phyloP scores from a whole-genome alignment of 2,888 invertebrate genomes.

The Trichogramma dendrolimi region DNA sequence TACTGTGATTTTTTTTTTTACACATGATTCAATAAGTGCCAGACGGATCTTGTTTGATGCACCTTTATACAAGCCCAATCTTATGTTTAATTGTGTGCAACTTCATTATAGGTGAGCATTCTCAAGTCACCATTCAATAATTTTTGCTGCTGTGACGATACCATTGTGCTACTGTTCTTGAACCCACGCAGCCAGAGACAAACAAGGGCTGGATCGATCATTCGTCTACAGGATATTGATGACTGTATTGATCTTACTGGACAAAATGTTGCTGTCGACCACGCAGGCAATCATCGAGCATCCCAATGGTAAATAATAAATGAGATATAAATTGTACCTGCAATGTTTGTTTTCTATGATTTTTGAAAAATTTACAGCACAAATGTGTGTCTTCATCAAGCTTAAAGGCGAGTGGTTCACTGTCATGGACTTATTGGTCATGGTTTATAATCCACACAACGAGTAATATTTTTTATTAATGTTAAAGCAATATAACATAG shows the following conservation, averaged over 20 bases:
- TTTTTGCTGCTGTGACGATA: constrained; percentile 45
- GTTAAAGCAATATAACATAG: constrained; percentile 1
- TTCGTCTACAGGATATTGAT: constrained; percentile 59
- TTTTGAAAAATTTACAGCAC: constrained; percentile 59
- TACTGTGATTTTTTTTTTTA: too few species aligned
- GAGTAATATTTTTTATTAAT: constrained; percentile 62
- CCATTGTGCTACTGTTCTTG: too few species aligned
- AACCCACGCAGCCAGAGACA: constrained; percentile 40
- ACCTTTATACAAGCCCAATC: too few species aligned
- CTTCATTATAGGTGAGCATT: too few species aligned
- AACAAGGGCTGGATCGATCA: constrained; percentile 40
- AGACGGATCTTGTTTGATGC: too few species aligned
- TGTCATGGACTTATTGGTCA: constrained; percentile 83
- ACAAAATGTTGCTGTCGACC: constrained; percentile 60
- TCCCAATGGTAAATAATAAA: constrained; percentile 41
- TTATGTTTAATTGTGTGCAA: too few species aligned
- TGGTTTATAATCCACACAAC: constrained; percentile 92
- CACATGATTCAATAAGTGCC: too few species aligned
- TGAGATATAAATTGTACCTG: neutral
- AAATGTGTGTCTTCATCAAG: constrained; percentile 89
- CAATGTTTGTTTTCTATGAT: neutral
- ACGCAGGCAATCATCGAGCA: constrained; percentile 55
- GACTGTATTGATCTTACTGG: constrained; percentile 62
- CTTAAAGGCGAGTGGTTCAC: constrained; percentile 87
- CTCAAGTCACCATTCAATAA: constrained; percentile 51